phyloP scores from a whole-genome alignment of 2,888 invertebrate species.

The Euphydryas editha region DNA sequence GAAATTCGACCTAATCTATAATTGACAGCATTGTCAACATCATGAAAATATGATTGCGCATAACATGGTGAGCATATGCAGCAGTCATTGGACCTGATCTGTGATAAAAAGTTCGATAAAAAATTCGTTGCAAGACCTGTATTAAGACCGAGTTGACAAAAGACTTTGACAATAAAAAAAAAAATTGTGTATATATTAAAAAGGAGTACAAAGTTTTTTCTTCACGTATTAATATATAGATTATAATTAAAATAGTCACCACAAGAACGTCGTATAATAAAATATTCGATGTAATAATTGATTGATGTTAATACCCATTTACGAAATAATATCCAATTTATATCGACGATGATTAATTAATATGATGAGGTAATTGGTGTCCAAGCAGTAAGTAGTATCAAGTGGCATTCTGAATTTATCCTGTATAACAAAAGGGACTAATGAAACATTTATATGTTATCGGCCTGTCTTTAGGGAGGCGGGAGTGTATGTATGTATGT shows the following conservation, averaged over 20 bases:
- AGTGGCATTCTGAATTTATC: slow-evolving; percentile 16
- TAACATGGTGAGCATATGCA: too few species aligned
- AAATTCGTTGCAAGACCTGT: too few species aligned
- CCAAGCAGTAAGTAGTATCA: background rate
- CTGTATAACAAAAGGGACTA: slow-evolving; percentile 5
- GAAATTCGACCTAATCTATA: too few species aligned
- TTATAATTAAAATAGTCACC: background rate
- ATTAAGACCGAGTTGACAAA: too few species aligned
- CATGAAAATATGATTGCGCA: too few species aligned
- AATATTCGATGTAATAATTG: background rate
- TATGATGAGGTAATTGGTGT: slow-evolving; percentile 11
- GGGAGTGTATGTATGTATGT: background rate
- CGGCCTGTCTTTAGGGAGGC: background rate
- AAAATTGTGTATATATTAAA: too few species aligned
- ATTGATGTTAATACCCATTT: slow-evolving; percentile 10
- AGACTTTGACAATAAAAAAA: too few species aligned
- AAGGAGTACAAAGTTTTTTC: too few species aligned
- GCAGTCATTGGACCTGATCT: too few species aligned
- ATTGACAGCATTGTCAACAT: too few species aligned
- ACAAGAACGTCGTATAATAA: background rate
- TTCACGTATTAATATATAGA: too few species aligned
- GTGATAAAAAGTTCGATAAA: too few species aligned
- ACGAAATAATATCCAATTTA: slow-evolving; percentile 14
- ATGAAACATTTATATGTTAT: background rate
- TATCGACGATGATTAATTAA: slow-evolving; percentile 21